phyloP scores from a whole-genome alignment of 2,797 vertebrate species.

The Dromococcyx pavoninus region DNA sequence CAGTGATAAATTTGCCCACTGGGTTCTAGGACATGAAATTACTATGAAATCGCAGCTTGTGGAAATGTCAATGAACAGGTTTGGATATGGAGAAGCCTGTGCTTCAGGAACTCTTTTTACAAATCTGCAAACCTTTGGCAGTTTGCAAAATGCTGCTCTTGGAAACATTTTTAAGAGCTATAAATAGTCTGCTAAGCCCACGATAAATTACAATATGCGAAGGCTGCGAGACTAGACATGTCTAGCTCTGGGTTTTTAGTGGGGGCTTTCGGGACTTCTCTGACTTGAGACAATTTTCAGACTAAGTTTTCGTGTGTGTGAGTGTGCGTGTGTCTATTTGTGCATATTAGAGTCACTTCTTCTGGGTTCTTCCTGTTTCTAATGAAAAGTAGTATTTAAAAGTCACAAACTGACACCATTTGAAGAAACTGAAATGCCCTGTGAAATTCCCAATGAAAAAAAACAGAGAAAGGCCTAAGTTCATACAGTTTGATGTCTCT shows the following conservation, averaged over 20 bases:
- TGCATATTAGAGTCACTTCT: background rate
- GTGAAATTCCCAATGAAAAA: background rate
- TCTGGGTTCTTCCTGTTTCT: background rate
- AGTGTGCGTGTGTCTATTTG: background rate
- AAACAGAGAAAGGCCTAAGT: background rate
- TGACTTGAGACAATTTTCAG: background rate
- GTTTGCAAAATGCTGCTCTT: slow-evolving; percentile 13
- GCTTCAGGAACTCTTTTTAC: background rate
- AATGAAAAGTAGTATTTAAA: background rate
- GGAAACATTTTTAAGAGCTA: background rate
- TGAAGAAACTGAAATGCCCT: background rate
- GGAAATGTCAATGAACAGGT: slow-evolving; percentile 11
- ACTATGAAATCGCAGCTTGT: background rate
- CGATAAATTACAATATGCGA: slow-evolving; percentile 26
- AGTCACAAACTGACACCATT: background rate
- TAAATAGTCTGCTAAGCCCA: slow-evolving; percentile 3
- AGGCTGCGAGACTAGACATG: slow-evolving; percentile 17
- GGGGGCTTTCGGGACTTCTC: background rate
- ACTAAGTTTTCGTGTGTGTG: background rate
- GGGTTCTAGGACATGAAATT: background rate
- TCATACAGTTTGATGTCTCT: background rate
- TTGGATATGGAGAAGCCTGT: background rate
- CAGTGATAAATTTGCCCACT: background rate
- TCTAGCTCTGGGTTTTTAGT: background rate
- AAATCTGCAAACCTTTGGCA: background rate